Base-by-base conservation (phyloP, 2,113 vertebrate genomes). In the Poeciliopsis retropinna region DNA sequence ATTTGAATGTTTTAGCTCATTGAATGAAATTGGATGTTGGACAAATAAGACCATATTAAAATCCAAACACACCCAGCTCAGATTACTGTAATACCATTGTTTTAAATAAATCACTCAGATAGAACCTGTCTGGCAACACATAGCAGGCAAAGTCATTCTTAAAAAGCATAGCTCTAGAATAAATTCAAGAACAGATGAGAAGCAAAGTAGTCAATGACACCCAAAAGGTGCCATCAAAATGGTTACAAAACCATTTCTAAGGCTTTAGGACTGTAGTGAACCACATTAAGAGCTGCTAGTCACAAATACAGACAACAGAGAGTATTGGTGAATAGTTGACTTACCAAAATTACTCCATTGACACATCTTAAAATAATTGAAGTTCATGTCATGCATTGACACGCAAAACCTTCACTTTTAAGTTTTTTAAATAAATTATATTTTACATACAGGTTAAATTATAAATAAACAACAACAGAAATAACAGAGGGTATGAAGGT, bases 381-480 rank as follows among this genome's bases (percentile, higher is more conserved):
- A 34, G 9, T 34, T 34, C 9, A 34, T 34, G 10, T 34, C 9
- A 34, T 34, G 79, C 65, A 72, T 73, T 62, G 5, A 51, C 75
- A 51, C 4, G 69, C 67, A 67, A 81, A 67, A 60, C 3, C 64
- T 82, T 67, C 28, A 31, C 61, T 82, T 86, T 64, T 62, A 90
- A 70, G 67, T 81, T 41, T 75, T 75, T 72, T 82, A 80, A 17
- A 81, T 6, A 66, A 51, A 34, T 34, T 47, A 82, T 79, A 85
- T 80, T 31, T 76, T 80, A 79, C 89, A 86, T 88, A 87, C 85
- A 91, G 86, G 75, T 87, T 14, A 75, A 44, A 83, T 74, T n/a
- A 47, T 47, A 72, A 67, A 57, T 61, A 0, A 47, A 31, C 31
- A 32, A 32, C 31, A 37, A 74, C 69, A 80, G 31, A 74, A 71